phyloP scores from a whole-genome alignment of 2,797 vertebrate genomes.

The Tapera naevia region DNA sequence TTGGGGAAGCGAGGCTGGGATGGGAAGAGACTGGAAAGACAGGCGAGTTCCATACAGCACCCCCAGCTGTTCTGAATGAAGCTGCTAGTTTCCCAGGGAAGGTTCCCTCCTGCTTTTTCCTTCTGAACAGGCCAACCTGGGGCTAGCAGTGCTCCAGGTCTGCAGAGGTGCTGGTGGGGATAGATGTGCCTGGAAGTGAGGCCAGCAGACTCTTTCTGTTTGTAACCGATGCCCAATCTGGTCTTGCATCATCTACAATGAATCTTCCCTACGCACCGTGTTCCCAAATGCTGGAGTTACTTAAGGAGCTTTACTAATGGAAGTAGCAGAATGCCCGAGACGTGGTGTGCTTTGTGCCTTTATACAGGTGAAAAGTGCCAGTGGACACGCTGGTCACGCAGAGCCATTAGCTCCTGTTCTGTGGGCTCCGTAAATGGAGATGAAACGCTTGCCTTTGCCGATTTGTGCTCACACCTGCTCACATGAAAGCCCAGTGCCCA shows the following conservation, averaged over 20 bases:
- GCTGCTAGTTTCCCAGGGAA: fast-evolving
- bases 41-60: background rate
- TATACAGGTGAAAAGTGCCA: fast-evolving
- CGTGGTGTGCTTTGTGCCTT: fast-evolving
- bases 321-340: fast-evolving
- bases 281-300: fast-evolving
- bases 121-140: fast-evolving
- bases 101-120: background rate
- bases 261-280: fast-evolving
- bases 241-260: fast-evolving
- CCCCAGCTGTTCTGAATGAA: fast-evolving
- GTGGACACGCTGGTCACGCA: fast-evolving
- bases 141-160: background rate
- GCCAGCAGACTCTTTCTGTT: background rate
- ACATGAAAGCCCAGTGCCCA: constrained; percentile 17
- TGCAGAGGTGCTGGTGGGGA: background rate
- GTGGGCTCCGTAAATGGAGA: background rate
- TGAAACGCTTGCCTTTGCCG: background rate
- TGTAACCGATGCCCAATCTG: fast-evolving
- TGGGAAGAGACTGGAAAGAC: background rate
- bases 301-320: fast-evolving
- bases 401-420: fast-evolving
- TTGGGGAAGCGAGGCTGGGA: background rate
- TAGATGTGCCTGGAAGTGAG: fast-evolving
- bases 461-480: constrained; percentile 42